These are phyloP conservation scores for Aratinga solstitialis DNA, from an alignment of 2,797 vertebrate species.

Conservation along the genomic window DNA sequence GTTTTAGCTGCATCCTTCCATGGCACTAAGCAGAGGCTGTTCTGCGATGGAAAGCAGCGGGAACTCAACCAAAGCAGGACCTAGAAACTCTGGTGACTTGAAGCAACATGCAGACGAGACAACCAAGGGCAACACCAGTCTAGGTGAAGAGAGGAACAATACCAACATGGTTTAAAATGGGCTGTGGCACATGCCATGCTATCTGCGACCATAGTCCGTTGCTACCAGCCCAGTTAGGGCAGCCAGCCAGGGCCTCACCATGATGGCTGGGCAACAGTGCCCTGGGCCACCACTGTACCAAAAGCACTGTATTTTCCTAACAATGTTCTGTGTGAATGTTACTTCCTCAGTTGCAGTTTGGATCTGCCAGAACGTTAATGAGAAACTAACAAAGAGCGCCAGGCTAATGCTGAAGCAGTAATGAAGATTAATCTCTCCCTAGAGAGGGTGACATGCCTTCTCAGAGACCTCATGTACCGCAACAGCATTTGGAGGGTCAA, in stretches of 20 bases:
- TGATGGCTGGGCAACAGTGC: neutral
- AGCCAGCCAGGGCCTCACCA: neutral
- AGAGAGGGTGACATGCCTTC: slow-evolving; percentile 8
- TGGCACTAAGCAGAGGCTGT: neutral
- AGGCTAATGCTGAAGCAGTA: slow-evolving; percentile 16
- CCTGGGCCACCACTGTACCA: neutral
- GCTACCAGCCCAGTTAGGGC: neutral
- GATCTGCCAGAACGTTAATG: neutral
- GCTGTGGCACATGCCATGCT: neutral
- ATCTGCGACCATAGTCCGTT: neutral
- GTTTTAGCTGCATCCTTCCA: neutral
- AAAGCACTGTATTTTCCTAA: neutral
- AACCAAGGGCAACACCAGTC: neutral
- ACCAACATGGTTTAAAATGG: neutral
- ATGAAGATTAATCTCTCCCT: slow-evolving; percentile 57
- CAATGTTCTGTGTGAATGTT: neutral
- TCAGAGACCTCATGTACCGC: neutral
- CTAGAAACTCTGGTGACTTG: neutral
- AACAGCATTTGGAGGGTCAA: slow-evolving; percentile 25
- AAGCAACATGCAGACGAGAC: fast-evolving
- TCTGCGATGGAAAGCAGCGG: fast-evolving
- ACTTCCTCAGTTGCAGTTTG: neutral
- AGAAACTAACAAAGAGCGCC: neutral
- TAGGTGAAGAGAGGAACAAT: neutral
- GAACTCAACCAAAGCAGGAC: neutral